These are phyloP conservation scores for Drosophila bocqueti DNA, from an alignment of 1,140 invertebrate species.

Conservation along the genomic window DNA sequence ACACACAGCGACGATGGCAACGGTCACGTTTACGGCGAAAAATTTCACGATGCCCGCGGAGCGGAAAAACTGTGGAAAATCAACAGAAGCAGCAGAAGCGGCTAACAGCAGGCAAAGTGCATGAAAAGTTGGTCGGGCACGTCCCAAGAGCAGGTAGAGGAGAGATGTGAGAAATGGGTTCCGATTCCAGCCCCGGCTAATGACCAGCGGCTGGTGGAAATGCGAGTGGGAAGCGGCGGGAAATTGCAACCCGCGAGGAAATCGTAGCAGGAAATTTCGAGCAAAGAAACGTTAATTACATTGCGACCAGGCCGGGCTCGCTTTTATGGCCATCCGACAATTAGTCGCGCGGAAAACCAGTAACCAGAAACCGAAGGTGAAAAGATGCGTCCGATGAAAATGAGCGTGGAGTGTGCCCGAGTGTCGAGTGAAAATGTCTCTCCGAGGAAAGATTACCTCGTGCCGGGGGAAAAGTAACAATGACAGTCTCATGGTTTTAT, in stretches of 20 bases:
- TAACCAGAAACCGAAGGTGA: conserved; percentile 51
- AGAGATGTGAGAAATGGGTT: conserved; percentile 16
- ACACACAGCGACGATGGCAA: conserved; percentile 30
- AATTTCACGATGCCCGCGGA: conserved; percentile 43
- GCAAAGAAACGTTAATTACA: conserved; percentile 63
- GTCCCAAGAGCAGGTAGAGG: conserved; percentile 47
- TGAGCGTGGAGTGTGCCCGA: conserved; percentile 18
- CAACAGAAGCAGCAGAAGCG: conserved; percentile 34
- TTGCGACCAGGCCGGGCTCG: conserved; percentile 25
- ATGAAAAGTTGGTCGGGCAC: conserved; percentile 64
- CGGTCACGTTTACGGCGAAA: conserved; percentile 69
- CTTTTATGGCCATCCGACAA: conserved; percentile 51
- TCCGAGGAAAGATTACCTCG: conserved; percentile 18
- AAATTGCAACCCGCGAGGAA: conserved; percentile 45
- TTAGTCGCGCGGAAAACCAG: conserved; percentile 50
- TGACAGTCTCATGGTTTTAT: conserved; percentile 9
- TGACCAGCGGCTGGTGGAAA: conserved; percentile 67
- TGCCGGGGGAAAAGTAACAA: background rate
- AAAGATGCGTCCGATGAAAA: conserved; percentile 39
- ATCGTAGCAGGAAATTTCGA: conserved; percentile 69
- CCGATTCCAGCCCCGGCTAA: conserved; percentile 47
- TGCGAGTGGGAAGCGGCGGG: conserved; percentile 43
- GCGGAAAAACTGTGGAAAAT: conserved; percentile 69
- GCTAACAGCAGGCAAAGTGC: conserved; percentile 23
- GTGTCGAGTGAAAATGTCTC: conserved; percentile 24